phyloP scores from a whole-genome alignment of 2,797 vertebrate species.

The Mus spretus region DNA sequence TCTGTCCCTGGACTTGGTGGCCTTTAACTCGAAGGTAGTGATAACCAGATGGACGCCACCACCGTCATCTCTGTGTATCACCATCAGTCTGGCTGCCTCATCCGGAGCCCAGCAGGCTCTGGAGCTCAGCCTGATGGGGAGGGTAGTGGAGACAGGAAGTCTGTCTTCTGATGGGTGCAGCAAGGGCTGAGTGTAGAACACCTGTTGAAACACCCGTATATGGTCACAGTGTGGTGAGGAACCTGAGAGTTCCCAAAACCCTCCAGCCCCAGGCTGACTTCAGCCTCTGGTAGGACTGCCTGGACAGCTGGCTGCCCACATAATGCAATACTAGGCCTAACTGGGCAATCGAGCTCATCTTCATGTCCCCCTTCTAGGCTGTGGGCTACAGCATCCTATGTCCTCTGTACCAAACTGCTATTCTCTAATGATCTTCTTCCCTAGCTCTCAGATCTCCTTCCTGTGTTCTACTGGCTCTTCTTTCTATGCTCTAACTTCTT shows the following conservation, averaged over 20 bases:
- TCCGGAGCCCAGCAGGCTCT: constrained; percentile 89
- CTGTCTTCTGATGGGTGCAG: constrained; percentile 86
- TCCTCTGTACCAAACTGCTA: not conserved
- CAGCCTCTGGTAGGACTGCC: not conserved
- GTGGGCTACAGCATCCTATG: not conserved
- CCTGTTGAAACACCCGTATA: constrained; percentile 74
- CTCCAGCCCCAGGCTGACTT: not conserved
- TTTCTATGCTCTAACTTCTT: not conserved
- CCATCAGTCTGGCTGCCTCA: constrained; percentile 88
- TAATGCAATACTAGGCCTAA: not conserved
- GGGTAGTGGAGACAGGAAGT: constrained; percentile 81
- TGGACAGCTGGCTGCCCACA: not conserved
- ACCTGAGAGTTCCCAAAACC: not conserved
- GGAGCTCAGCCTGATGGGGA: constrained; percentile 84
- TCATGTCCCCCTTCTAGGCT: not conserved
- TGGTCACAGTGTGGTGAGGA: not conserved
- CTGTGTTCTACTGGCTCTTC: not conserved
- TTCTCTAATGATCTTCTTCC: not conserved
- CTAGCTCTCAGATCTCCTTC: not conserved
- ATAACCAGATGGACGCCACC: constrained; percentile 79
- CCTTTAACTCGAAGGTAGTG: constrained; percentile 87
- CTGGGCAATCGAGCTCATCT: not conserved
- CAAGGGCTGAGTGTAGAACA: constrained; percentile 87
- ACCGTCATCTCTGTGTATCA: constrained; percentile 75
- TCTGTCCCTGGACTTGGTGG: constrained; percentile 88